Conservation (phyloP, 53 echinoderm and acorn worm genomes). For the Holothuria scabra region DNA sequence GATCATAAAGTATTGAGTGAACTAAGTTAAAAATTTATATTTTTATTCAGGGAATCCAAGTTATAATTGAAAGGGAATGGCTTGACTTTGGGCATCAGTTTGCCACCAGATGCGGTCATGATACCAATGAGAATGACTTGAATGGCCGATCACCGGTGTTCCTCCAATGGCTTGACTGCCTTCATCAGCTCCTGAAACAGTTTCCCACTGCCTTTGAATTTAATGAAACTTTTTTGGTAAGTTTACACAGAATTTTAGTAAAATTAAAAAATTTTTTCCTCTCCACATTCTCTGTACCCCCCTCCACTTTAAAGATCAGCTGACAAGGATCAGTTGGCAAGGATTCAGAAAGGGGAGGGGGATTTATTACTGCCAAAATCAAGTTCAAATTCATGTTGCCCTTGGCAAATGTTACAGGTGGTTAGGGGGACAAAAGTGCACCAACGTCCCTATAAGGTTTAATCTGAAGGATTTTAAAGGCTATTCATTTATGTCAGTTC, state of each 20-base stretch:
- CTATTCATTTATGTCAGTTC: too few species aligned
- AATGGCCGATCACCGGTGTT: constrained; percentile 92
- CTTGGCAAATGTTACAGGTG: too few species aligned
- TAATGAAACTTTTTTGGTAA: constrained; percentile 97
- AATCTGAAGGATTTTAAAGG: too few species aligned
- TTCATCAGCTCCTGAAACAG: constrained; percentile 90
- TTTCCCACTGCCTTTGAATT: constrained; percentile 93
- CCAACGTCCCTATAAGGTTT: too few species aligned
- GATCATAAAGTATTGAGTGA: too few species aligned
- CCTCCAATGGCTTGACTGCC: constrained; percentile 93
- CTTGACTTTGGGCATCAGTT: constrained; percentile 95
- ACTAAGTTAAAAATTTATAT: neutral
- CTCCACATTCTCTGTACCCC: too few species aligned
- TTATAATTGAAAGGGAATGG: constrained; percentile 90
- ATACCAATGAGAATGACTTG: constrained; percentile 78
- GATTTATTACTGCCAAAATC: too few species aligned
- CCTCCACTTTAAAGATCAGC: too few species aligned
- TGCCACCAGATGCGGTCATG: constrained; percentile 91
- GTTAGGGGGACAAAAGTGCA: too few species aligned
- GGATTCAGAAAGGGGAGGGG: too few species aligned
- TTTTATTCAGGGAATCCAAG: constrained; percentile 79
- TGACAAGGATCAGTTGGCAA: too few species aligned
- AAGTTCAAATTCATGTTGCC: too few species aligned
- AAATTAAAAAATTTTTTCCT: neutral
- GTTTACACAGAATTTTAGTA: neutral